Evolutionary conservation across 1,140 invertebrate species (phyloP), one percentile per base, ranked within the genome.

Genomic region (Brevipalpus yothersi): DNA sequence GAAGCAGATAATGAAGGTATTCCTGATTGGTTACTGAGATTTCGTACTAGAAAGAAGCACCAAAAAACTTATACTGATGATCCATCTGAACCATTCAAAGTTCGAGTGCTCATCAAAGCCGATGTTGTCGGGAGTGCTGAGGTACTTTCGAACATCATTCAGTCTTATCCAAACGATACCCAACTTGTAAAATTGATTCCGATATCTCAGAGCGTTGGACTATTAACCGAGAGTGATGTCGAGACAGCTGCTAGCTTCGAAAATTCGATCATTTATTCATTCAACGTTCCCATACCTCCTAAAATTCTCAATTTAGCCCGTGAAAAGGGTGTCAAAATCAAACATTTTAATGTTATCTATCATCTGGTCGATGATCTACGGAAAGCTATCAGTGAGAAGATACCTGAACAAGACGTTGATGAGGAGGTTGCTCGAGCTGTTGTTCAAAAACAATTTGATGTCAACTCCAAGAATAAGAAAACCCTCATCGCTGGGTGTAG

Each of bases 91-190:
- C 9, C 11, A 21, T 41, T 23, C 5, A 64, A 62, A 51, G 40
- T 62, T 45, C 51, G 53, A 45, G 21, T 64, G 39, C 47, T 58
- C 15, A 31, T 63, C 55, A 40, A 64, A 72, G 72, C 73, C 40
- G 88, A 93, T 71, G 86, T 91, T 3, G 80, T 84, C 70, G 86
- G 88, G 0, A 92, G 88, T 11, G 77, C 94, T 10, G 91, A 97
- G 73, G 91, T 93, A 1, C 86, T 98, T 63, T 71, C 94, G 47
- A 83, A 95, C 71, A 82, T 89, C 40, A 69, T 97, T 31, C 83
- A 88, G 57, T 89, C 87, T 0, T 98, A 96, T 68, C 73, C 82
- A 57, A 71, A 81, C 61, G 72, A 82, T 7, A 72, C 77, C 39
- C 11, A 51, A 41, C 11, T 21, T 5, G 91, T 92, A 67, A 74